Base-by-base conservation (phyloP, 2,113 vertebrate species). In the Ammodytes dubius region DNA sequence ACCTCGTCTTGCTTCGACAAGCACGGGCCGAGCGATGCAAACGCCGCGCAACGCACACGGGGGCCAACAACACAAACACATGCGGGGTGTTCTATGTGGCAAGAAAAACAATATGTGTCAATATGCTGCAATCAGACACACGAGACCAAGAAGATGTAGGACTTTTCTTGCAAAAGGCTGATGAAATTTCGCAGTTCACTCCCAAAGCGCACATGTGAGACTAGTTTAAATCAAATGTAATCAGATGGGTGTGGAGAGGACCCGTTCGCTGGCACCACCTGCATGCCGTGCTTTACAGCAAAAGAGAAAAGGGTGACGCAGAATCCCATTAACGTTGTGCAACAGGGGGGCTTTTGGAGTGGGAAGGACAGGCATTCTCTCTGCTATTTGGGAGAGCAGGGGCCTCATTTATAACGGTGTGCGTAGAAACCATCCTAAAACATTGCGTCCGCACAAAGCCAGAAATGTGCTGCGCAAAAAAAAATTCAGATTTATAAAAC, bases 1-100 rank as follows among this genome's bases (percentile, higher is more conserved):
- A 64, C 5, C 72, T 60, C 1, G 15, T 83, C 88, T 91, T 89
- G 90, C 87, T 84, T 89, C 88, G 80, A 84, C 70, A 47, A 37
- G 83, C 11, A 15, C n/a, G 80, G 70, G 80, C 11, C 1, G 45
- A 74, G 81, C 80, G 14, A 81, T 69, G 85, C 83, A 84, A 87
- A 74, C 77, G 1, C 40, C 0, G 52, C 47, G 17, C 80, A 87
- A 77, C 57, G 19, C 52, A 52, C 19, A 43, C 27, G 27, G 27
- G 73, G 4, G 70, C 64, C 68, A 88, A 87, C 68, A 88, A 87
- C 83, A 73, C 49, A 54, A 52, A 57, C 73, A 74, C 65, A 59
- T 12, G 52, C 49, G 2, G 15, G 59, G 27, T 27, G 27, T 27
- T 42, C 10, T 72, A 42, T 27, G 52, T 72, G 49, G 58, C 67